Conservation (phyloP, 1,140 invertebrate species). For the Drosophila melanica region DNA sequence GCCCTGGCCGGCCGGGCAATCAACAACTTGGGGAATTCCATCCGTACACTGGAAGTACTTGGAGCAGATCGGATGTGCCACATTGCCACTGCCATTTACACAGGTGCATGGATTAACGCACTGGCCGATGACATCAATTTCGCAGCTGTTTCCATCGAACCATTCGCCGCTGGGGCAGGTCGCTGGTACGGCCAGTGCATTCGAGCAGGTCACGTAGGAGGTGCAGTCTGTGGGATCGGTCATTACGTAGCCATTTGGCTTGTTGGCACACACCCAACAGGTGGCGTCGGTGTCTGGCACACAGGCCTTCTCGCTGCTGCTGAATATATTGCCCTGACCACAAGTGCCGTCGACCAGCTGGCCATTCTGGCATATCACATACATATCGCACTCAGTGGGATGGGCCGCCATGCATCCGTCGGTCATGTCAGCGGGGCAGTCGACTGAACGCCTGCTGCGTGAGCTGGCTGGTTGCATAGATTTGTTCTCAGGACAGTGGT, state of each 20-base stretch:
- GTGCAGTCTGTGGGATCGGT: slow-evolving; percentile 54
- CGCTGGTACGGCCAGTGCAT: slow-evolving; percentile 44
- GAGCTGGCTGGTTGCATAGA: not conserved
- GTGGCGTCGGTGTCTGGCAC: slow-evolving; percentile 47
- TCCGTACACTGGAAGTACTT: slow-evolving; percentile 70
- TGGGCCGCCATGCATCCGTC: slow-evolving; percentile 51
- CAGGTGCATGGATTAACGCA: slow-evolving; percentile 73
- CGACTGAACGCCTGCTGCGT: slow-evolving; percentile 29
- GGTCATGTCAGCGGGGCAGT: slow-evolving; percentile 4
- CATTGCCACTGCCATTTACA: slow-evolving; percentile 33
- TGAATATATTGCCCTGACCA: slow-evolving; percentile 63
- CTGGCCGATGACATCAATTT: slow-evolving; percentile 52
- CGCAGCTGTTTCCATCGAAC: slow-evolving; percentile 49
- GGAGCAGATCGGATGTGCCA: slow-evolving; percentile 69
- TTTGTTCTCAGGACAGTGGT: slow-evolving; percentile 51
- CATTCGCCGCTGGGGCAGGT: slow-evolving; percentile 52
- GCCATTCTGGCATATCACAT: slow-evolving; percentile 59
- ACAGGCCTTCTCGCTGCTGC: slow-evolving; percentile 47
- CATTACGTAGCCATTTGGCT: slow-evolving; percentile 58
- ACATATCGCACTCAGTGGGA: slow-evolving; percentile 68
- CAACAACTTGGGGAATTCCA: slow-evolving; percentile 50
- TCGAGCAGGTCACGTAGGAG: slow-evolving; percentile 50
- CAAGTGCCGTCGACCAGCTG: slow-evolving; percentile 55
- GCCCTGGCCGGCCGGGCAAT: slow-evolving; percentile 49
- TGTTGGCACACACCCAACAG: slow-evolving; percentile 62